Evolutionary conservation across 2,113 vertebrate genomes (phyloP), one percentile per base, ranked within the genome.

Genomic region (Calonectris borealis): DNA sequence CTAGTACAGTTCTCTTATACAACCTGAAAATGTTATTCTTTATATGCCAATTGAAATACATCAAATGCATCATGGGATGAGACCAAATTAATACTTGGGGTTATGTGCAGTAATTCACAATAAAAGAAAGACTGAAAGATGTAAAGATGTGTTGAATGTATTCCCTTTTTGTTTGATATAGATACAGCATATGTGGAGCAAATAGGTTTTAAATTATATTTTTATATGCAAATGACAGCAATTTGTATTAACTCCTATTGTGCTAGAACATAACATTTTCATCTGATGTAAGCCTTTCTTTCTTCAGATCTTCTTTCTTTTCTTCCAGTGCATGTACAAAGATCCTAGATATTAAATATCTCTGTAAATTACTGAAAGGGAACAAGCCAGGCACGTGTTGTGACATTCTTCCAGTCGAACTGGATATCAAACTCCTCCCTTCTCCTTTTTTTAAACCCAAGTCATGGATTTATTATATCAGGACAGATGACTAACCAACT

Each of bases 41-140:
- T 89, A 77, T 94, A 21, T 89, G 86, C 90, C 85, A 89, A 31
- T 81, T 81, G 88, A 84, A 96, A 90, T 36, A 77, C 55, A 90
- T 86, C 83, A 95, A 92, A 91, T 82, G 83, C 79, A 51, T 88
- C 19, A 9, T 71, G 73, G 91, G 76, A 94, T 72, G 77, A 94
- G 96, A 93, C 94, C 76, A 93, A 95, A 97, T 97, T 96, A 97
- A 96, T 91, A 88, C 95, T 90, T 65, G 68, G 95, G 65, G 83
- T 91, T 96, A 82, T 88, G 70, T 86, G 40, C 65, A 72, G 87
- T 61, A 82, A 97, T 95, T 97, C 90, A 89, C 66, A 51, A 38
- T 38, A 73, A 96, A 97, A 95, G 78, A 81, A 91, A 79, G 71
- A 93, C 2, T 91, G 62, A 65, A 96, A 93, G 77, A 60, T 93